Percentiles rank a stretch among this genome's conserved stretches.
These are phyloP conservation scores for Carcharodon carcharias DNA, from an alignment of 2,797 vertebrate species.

Conservation along the genomic window DNA sequence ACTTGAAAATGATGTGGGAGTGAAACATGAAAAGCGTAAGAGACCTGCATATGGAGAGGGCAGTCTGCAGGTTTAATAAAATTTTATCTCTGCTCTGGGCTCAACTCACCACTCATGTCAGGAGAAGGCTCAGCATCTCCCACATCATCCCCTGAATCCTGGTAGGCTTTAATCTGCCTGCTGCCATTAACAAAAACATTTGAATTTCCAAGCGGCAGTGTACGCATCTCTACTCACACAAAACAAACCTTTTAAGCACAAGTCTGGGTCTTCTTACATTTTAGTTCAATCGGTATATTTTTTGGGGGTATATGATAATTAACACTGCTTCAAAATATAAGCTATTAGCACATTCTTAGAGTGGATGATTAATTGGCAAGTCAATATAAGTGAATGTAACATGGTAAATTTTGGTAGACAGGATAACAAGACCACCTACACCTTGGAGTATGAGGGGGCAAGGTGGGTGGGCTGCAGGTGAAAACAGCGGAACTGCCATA, in stretches of 20 bases:
- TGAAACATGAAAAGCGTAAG: neutral
- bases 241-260: neutral
- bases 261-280: neutral
- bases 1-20: neutral
- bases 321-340: neutral
- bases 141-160: neutral
- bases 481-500: too few species aligned
- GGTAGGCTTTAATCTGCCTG: neutral
- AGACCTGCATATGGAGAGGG: neutral
- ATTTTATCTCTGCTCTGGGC: neutral
- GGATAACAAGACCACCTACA: neutral
- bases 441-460: neutral
- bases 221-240: neutral
- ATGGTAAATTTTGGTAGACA: neutral
- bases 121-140: neutral
- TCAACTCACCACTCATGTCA: neutral
- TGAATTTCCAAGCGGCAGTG: neutral
- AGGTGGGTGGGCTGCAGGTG: too few species aligned
- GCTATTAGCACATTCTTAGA: too few species aligned
- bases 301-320: too few species aligned
- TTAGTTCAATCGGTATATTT: too few species aligned
- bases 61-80: neutral
- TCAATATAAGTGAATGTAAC: neutral
- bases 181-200: neutral
- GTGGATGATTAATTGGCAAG: neutral